Base-by-base conservation (phyloP, 1,140 invertebrate species). In the Doryteuthis pealeii region DNA sequence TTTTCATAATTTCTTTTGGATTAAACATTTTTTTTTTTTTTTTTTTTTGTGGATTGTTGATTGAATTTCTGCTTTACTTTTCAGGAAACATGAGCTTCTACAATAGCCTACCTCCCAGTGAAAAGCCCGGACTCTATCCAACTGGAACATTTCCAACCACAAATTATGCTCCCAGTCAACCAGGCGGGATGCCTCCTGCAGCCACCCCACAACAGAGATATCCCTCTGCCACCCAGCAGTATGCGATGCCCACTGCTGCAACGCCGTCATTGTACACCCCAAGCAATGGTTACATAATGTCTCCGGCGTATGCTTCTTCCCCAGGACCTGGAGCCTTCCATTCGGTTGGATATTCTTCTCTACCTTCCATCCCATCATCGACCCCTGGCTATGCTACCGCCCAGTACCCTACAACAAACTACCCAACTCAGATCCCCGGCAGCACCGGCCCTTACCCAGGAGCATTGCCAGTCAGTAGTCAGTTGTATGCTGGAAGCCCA, bases 351-450 rank as follows among this genome's bases (percentile, higher is more conserved):
- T 68, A 68, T 30, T 68, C 66, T 32, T 31, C 65, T 66, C 65
- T 66, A 14, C n/a, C 65, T 66, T 68, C 66, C 66, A 68, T 68
- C 66, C 66, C 66, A 68, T 68, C 66, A 32, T 26, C 66, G 22
- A 68, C n/a, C 18, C 66, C 66, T 30, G 66, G 66, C 18, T 68
- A 68, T 68, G n/a, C 66, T 68, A 31, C 66, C 66, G 32, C 30
- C 66, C 66, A 68, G 28, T 68, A 68, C 30, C 30, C 66, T 32
- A 68, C 66, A 18, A 12, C 28, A 31, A 68, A 33, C 32, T 68
- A 30, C 32, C 30, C n/a, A 68, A 68, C 66, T 31, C 66, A 68
- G 66, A 18, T 68, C 6, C 30, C 66, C 8, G 66, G 66, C 22
- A 68, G 66, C 31, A 68, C 8, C 30, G 30, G n/a, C 18, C 30